These are phyloP conservation scores for Drosophila tani DNA, from an alignment of 1,140 invertebrate genomes.

Conservation along the genomic window DNA sequence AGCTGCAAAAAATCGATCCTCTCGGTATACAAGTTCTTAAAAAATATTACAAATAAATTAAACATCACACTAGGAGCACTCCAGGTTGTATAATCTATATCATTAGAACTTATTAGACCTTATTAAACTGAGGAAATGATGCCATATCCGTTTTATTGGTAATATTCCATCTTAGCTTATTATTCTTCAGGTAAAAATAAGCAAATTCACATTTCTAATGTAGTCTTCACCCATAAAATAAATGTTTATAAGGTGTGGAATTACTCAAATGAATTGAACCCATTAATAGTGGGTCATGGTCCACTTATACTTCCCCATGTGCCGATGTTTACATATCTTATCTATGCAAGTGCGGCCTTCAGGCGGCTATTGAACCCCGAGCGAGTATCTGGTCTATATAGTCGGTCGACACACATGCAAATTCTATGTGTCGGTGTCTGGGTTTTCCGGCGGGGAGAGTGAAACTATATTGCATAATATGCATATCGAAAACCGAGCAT, in stretches of 20 bases:
- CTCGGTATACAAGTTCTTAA: too few species aligned
- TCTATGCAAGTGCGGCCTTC: constrained; percentile 38
- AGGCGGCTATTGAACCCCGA: constrained; percentile 43
- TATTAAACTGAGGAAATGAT: neutral
- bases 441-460: constrained; percentile 5
- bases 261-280: neutral
- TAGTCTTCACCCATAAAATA: neutral
- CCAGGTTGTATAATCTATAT: neutral
- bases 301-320: neutral
- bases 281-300: constrained; percentile 6
- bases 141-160: neutral
- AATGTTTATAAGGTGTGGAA: neutral
- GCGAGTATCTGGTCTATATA: constrained; percentile 13
- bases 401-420: constrained; percentile 1
- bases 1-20: too few species aligned
- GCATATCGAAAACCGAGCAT: constrained; percentile 30
- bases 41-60: too few species aligned
- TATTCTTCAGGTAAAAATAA: neutral
- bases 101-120: neutral
- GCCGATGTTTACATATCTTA: constrained; percentile 18
- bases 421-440: constrained; percentile 6
- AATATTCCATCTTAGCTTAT: too few species aligned
- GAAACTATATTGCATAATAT: constrained; percentile 60
- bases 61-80: neutral
- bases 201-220: neutral